Base-by-base conservation (phyloP, 2,113 vertebrate species). In the Vulpes vulpes region DNA sequence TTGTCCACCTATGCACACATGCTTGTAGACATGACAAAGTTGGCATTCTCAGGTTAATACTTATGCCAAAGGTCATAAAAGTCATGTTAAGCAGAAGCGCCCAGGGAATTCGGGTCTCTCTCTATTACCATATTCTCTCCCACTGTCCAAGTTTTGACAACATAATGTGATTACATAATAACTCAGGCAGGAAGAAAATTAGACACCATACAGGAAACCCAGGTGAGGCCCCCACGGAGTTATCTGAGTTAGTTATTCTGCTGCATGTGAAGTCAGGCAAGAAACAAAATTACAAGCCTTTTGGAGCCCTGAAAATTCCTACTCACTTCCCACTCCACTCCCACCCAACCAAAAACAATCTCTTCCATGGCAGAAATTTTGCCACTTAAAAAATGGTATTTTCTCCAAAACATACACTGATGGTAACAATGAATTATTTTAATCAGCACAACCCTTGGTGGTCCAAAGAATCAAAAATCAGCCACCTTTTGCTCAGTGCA, bases 151-250 rank as follows among this genome's bases (percentile, higher is more conserved):
- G 55, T 93, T 95, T 96, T 97, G 94, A 97, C 90, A 92, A 84
- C 92, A 92, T 97, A 96, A 97, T 97, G 76, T 94, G 94, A 97
- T 98, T 96, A 96, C 35, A 92, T 95, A 96, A 97, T 97, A 93
- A 96, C 92, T 95, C 38, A 49, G 60, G 30, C 92, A 96, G 95
- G 96, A 97, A 98, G 80, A 60, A 95, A 97, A 92, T 95, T 94
- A 94, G 86, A 92, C 78, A 71, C 49, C n/a, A 60, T 38, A 35
- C 84, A 49, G 25, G 95, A 98, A 97, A 71, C 74, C 43, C 93
- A 92, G 87, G 97, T 92, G 71, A 97, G 71, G 74, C 27, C 95
- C 95, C 78, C 59, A 57, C 2, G 64, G 97, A 97, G 59, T 90
- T 96, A 74, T 59, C 35, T 32, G 60, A 93, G 22, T 86, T 76